Conservation (phyloP, 1,140 invertebrate species). For the Trichonephila clavipes region DNA sequence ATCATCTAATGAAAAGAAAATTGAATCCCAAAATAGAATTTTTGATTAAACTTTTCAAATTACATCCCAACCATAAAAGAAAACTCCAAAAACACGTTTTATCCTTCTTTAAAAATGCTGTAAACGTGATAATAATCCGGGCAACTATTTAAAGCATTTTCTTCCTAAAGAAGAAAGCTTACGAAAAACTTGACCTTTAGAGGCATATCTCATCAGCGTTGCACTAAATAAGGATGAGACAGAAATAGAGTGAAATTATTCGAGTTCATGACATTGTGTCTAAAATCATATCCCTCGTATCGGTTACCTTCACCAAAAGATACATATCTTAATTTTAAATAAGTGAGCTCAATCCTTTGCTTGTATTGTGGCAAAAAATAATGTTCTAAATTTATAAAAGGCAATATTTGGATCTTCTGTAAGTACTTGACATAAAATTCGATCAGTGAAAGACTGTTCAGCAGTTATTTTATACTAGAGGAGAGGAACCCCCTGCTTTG, state of each 20-base stretch:
- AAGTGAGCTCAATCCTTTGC: background rate
- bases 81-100: background rate
- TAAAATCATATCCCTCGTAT: background rate
- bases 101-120: background rate
- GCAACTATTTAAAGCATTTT: slow-evolving; percentile 14
- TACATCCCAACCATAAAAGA: background rate
- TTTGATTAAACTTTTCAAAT: background rate
- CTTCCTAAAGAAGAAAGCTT: background rate
- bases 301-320: background rate
- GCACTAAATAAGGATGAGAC: background rate
- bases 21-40: background rate
- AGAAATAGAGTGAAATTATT: background rate
- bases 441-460: too few species aligned
- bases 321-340: background rate
- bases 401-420: background rate
- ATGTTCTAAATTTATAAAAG: background rate
- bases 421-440: background rate
- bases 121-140: background rate
- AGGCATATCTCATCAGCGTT: background rate
- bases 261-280: background rate
- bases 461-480: too few species aligned
- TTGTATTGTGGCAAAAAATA: background rate
- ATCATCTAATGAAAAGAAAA: background rate
- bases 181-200: background rate
- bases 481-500: too few species aligned